Base-by-base conservation (phyloP, 2,113 vertebrate species). In the Ammodytes marinus region DNA sequence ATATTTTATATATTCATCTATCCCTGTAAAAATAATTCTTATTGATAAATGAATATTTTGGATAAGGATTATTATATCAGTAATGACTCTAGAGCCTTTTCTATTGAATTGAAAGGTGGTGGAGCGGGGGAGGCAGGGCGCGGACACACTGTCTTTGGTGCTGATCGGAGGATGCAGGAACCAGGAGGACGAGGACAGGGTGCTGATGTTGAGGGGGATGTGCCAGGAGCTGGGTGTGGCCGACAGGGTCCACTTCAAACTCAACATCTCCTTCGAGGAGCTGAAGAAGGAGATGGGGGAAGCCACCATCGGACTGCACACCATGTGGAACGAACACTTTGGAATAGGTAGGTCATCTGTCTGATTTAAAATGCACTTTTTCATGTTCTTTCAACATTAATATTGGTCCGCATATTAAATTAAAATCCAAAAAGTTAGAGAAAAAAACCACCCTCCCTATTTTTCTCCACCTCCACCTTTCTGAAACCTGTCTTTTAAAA, bases 261-360 rank as follows among this genome's bases (percentile, higher is more conserved):
- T 97, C 37, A 99, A 99, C 70, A 86, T 99, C 88, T 84, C 97
- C 0, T 99, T 99, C 64, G 95, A 96, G 60, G 97, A 98, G 75
- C 93, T 99, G 58, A 98, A 99, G 95, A 93, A 88, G 6, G 95
- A 96, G 74, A 90, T 99, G 78, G 91, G 87, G 0, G 88, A 96
- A 58, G 97, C 97, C 59, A 96, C 96, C 4, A 92, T 99, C 0
- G 98, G 98, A 13, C 94, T 99, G 72, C 98, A 99, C 37, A 99
- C 97, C 8, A 99, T 99, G 98, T 99, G 97, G 98, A 99, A 99
- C 0, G 98, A 99, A 86, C 98, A 99, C 90, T 99, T 99, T 8
- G 98, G 98, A 15, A 99, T 99, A 7, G 97, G 98, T 99, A 91
- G 96, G 1, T 0, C 3, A 61, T 60, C 15, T 0, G 2, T 8